Percentiles rank a stretch among this genome's conserved stretches.
These are phyloP conservation scores for Araneus ventricosus DNA, from an alignment of 1,140 invertebrate genomes.

Conservation along the genomic window DNA sequence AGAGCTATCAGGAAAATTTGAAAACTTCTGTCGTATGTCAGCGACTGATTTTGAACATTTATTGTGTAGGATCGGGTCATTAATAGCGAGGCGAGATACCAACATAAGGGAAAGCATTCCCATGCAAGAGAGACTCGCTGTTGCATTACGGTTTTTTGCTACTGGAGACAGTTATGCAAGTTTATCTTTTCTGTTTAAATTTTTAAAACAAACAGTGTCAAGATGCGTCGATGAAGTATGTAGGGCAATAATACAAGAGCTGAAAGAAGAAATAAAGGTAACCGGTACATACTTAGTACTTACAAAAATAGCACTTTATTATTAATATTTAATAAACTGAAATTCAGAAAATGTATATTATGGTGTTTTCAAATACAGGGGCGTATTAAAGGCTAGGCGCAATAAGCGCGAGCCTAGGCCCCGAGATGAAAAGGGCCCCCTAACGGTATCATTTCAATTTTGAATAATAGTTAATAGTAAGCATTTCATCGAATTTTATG, in stretches of 20 bases:
- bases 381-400: no score
- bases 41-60: not conserved
- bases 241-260: not conserved
- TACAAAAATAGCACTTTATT: no score
- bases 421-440: no score
- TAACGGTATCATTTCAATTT: no score
- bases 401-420: no score
- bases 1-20: not conserved
- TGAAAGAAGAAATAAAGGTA: not conserved
- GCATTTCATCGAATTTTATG: no score
- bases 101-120: not conserved
- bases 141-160: not conserved
- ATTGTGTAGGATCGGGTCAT: not conserved
- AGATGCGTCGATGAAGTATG: not conserved
- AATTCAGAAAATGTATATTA: no score
- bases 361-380: no score
- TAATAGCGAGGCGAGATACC: not conserved
- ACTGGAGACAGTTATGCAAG: not conserved
- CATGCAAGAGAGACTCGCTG: not conserved
- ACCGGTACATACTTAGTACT: not conserved
- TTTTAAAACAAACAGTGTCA: not conserved
- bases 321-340: no score
- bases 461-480: no score
- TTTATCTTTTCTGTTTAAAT: not conserved
- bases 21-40: not conserved